Base-by-base conservation (phyloP, 1,140 invertebrate genomes). In the Acyrthosiphon pisum region DNA sequence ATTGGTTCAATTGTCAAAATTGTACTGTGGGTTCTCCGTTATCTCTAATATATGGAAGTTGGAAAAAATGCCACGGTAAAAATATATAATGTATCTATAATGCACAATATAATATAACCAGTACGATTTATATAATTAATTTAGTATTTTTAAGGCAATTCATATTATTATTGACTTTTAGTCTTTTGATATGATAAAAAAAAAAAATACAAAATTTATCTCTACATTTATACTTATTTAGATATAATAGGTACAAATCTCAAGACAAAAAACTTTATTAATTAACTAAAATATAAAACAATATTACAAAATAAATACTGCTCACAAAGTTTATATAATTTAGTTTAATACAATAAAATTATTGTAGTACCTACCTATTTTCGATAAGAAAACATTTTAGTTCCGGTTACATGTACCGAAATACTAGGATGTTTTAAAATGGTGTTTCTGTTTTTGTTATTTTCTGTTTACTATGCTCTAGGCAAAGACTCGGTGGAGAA, bases 391-490 rank as follows among this genome's bases (percentile, higher is more conserved):
- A 41, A 56, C 22, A 56, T 50, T 35, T 35, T 56, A 89, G 48
- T 89, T 89, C 50, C 88, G 50, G 50, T 89, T 89, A 76, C 18
- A 23, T 41, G 50, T 89, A 37, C 23, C 1, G 22, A 56, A 89
- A 56, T 41, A 89, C 35, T 56, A 9, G 30, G 30, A 89, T 89
- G 35, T 89, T 89, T 89, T 11, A 89, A 89, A 90, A 90, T 20
- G 7, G 35, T 50, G 87, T 60, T 60, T 68, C 56, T 68, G 56
- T 22, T 90, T 68, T 90, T 14, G 56, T 90, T 90, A 60, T 90
- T 44, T 60, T 68, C 23, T 68, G 53, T 90, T 90, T 68, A 90
- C 37, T 44, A 44, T 68, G 56, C 56, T 90, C n/a, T 90, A n/a
- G 89, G 37, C 89, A 23, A 89, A n/a, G 35, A 56, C 26, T 41